phyloP scores from a whole-genome alignment of 2,888 invertebrate species.

The Baccha elongata region DNA sequence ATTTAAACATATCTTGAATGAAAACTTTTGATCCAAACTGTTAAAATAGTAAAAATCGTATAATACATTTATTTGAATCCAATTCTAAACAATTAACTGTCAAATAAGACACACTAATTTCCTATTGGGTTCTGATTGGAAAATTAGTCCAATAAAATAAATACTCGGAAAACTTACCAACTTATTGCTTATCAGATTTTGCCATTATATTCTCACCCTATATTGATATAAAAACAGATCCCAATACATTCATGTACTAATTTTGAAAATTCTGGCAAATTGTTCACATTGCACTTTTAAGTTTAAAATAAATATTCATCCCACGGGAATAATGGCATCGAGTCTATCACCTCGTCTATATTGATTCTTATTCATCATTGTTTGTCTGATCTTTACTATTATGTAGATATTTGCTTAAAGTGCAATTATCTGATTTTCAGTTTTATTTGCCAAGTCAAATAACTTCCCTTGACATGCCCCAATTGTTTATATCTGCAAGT shows the following conservation, averaged over 20 bases:
- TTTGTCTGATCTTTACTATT: conserved; percentile 49
- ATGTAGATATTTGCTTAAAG: conserved; percentile 65
- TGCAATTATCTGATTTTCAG: conserved; percentile 68
- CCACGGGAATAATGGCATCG: conserved; percentile 50
- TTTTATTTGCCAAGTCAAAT: conserved; percentile 51
- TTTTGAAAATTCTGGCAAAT: not conserved
- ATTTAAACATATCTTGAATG: too few species aligned
- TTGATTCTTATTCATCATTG: conserved; percentile 14
- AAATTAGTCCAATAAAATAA: conserved; percentile 24
- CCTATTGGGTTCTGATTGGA: conserved; percentile 11
- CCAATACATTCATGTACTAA: not conserved
- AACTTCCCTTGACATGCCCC: conserved; percentile 27
- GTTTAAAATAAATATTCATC: conserved; percentile 47
- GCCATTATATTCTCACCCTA: conserved; percentile 7
- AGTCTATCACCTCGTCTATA: conserved; percentile 39
- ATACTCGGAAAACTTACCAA: not conserved
- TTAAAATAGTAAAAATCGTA: not conserved
- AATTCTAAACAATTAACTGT: conserved; percentile 10
- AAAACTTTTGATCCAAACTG: too few species aligned
- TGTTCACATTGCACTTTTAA: conserved; percentile 11
- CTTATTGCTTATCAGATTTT: conserved; percentile 28
- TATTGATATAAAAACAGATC: not conserved
- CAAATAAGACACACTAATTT: conserved; percentile 17
- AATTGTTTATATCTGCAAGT: conserved; percentile 38
- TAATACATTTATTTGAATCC: not conserved